Evolutionary conservation across 2,797 vertebrate genomes (phyloP).

Genomic region (Syngnathus acus): DNA sequence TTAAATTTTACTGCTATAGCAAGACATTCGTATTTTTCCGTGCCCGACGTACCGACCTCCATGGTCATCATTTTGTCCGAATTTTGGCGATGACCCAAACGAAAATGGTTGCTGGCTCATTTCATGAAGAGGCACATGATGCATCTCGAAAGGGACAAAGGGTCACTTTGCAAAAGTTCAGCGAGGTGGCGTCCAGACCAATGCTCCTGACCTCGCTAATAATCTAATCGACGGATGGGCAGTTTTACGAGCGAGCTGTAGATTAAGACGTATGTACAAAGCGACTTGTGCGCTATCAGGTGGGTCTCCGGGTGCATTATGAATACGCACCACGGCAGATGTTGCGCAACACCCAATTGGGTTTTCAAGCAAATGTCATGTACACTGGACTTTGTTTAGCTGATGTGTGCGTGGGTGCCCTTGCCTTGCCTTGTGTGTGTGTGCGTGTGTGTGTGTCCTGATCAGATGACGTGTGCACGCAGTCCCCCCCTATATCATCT

Average conservation of each 20-base stretch:
- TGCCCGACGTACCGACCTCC: neutral
- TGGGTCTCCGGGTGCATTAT: slow-evolving; percentile 20
- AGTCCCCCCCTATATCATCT: slow-evolving; percentile 69
- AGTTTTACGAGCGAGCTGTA: neutral
- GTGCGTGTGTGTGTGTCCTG: slow-evolving; percentile 44
- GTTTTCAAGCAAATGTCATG: slow-evolving; percentile 42
- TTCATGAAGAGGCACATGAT: neutral
- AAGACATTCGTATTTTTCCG: neutral
- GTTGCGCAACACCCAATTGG: slow-evolving; percentile 51
- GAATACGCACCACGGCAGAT: neutral
- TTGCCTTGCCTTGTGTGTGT: neutral
- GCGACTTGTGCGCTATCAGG: neutral
- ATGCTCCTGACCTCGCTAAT: neutral
- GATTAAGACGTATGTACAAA: neutral
- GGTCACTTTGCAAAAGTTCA: neutral
- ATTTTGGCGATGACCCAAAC: neutral
- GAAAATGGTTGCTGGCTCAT: neutral
- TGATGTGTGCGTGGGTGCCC: slow-evolving; percentile 19
- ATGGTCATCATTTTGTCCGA: neutral
- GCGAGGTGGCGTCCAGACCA: slow-evolving; percentile 1
- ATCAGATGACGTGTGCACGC: slow-evolving; percentile 69
- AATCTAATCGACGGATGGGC: neutral
- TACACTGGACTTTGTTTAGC: slow-evolving; percentile 71
- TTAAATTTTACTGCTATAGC: neutral
- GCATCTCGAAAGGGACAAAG: neutral